These are phyloP conservation scores for Vicugna pacos DNA, from an alignment of 2,113 vertebrate species.

Conservation along the genomic window DNA sequence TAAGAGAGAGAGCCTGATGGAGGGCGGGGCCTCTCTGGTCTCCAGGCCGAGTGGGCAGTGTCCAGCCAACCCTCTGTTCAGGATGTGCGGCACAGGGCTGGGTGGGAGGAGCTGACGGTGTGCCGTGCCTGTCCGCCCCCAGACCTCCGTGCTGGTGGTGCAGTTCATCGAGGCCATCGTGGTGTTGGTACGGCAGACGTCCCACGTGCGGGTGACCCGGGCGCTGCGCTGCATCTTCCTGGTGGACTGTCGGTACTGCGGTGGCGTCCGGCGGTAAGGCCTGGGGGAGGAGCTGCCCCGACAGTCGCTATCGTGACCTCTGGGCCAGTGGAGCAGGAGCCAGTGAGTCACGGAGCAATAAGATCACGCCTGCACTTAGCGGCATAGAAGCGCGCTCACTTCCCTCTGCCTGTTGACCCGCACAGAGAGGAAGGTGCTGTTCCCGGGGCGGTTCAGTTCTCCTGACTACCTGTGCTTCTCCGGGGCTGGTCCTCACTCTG, in stretches of 20 bases:
- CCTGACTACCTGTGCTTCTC: too few relatives aligned
- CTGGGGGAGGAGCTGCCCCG: neutral
- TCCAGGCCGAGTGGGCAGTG: rapidly evolving
- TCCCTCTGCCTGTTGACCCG: rapidly evolving
- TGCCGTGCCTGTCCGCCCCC: constrained; percentile 1
- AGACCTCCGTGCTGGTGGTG: constrained; percentile 94
- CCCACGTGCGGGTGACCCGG: constrained; percentile 95
- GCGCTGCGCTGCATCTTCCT: constrained; percentile 98
- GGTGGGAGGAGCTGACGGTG: neutral
- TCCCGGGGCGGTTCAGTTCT: neutral
- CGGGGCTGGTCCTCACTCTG: neutral
- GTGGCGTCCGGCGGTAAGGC: constrained; percentile 94
- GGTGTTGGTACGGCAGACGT: constrained; percentile 96
- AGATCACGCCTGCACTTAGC: rapidly evolving
- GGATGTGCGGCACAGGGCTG: neutral
- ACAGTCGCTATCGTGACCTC: rapidly evolving
- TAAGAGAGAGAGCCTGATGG: neutral
- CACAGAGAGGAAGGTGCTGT: rapidly evolving
- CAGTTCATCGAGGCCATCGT: constrained; percentile 98
- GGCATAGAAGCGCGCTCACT: neutral
- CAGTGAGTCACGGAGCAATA: neutral
- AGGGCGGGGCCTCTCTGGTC: neutral
- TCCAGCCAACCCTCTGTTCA: neutral
- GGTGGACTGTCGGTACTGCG: constrained; percentile 98
- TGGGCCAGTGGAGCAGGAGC: neutral